A percentile compares a stretch with the other conserved stretches of the same genome.
These are phyloP conservation scores for Anser brachyrhynchus DNA, from an alignment of 2,113 vertebrate genomes.

Conservation along the genomic window DNA sequence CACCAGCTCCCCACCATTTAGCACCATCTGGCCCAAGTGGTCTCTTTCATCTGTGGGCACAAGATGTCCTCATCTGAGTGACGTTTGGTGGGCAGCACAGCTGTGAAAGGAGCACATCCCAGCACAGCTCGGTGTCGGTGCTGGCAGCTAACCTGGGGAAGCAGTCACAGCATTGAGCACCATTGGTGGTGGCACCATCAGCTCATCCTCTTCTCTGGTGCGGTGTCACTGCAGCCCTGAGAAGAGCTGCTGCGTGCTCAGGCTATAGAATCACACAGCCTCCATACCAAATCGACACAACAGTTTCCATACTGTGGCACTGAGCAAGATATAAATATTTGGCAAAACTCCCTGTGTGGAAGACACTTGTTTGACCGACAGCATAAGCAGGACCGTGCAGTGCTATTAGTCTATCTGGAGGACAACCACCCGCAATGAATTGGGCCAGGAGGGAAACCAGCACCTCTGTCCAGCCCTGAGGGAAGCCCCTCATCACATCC, in stretches of 20 bases:
- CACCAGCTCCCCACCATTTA: background rate
- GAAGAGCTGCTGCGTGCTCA: background rate
- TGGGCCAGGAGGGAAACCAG: background rate
- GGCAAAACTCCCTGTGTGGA: background rate
- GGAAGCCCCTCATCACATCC: background rate
- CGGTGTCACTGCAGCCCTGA: background rate
- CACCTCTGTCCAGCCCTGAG: background rate
- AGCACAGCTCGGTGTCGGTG: background rate
- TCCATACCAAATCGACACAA: background rate
- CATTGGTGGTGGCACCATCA: background rate
- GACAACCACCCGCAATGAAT: fast-evolving
- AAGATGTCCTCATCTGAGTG: background rate
- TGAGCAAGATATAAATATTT: background rate
- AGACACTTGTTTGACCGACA: background rate
- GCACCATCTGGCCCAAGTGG: background rate
- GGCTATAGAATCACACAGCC: background rate
- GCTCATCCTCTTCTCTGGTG: background rate
- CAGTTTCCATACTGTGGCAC: background rate
- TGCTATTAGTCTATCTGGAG: background rate
- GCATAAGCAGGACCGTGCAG: background rate
- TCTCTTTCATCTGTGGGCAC: background rate
- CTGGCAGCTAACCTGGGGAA: background rate
- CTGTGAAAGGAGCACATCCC: background rate
- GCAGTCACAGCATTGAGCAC: background rate
- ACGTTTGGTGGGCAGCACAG: fast-evolving